Percentiles rank a stretch among this genome's conserved stretches.
Conservation (phyloP, 2,113 vertebrate genomes). For the Peromyscus californicus region DNA sequence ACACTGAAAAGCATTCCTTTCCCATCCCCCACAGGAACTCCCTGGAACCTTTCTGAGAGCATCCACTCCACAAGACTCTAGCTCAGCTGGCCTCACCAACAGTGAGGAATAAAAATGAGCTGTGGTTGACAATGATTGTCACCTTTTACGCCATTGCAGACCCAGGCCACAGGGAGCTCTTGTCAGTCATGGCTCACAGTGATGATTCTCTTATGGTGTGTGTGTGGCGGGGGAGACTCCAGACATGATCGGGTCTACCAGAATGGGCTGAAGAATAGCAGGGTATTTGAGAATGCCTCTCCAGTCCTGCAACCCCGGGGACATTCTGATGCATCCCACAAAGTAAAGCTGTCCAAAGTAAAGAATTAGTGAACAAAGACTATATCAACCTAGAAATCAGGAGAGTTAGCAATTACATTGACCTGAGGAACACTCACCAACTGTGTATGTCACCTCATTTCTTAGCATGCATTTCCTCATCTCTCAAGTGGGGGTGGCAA, state of each 20-base stretch:
- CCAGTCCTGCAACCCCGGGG: background rate
- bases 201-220: background rate
- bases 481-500: background rate
- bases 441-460: background rate
- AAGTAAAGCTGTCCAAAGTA: background rate
- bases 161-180: background rate
- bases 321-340: background rate
- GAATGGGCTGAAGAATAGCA: background rate
- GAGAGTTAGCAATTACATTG: background rate
- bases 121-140: background rate
- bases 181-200: background rate
- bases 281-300: background rate
- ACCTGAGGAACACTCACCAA: background rate
- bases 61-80: background rate
- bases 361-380: slow-evolving; percentile 34
- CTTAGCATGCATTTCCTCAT: slow-evolving; percentile 36
- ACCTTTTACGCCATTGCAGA: background rate
- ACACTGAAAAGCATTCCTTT: background rate
- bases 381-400: background rate
- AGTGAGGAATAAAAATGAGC: background rate
- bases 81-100: background rate
- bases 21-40: background rate
- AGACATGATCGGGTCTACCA: background rate
- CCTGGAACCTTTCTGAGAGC: background rate
- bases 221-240: background rate